These are phyloP conservation scores for Mesodorylaimus sp. DNA, from an alignment of 2,888 invertebrate species.

Conservation along the genomic window DNA sequence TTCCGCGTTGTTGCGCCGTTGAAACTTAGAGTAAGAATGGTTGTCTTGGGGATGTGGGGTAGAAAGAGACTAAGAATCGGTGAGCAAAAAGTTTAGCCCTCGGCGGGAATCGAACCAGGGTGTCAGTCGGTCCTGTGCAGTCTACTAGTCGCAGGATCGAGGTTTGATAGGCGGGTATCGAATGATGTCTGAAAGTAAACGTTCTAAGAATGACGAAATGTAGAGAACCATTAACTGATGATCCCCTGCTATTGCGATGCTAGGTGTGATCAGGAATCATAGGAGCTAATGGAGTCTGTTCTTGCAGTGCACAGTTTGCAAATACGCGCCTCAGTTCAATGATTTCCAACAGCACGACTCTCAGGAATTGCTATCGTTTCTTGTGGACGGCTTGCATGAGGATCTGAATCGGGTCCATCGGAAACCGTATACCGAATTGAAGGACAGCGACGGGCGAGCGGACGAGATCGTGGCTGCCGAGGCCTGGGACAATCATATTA, in stretches of 20 bases:
- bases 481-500: slow-evolving; percentile 65
- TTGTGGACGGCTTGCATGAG: slow-evolving; percentile 75
- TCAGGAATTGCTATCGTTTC: slow-evolving; percentile 73
- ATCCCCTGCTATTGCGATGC: neutral
- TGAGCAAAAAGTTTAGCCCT: too few relatives aligned
- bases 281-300: too few relatives aligned
- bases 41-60: too few relatives aligned
- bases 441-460: slow-evolving; percentile 55
- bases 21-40: slow-evolving; percentile 44
- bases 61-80: too few relatives aligned
- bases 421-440: slow-evolving; percentile 51
- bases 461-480: slow-evolving; percentile 46
- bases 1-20: slow-evolving; percentile 66
- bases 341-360: slow-evolving; percentile 85
- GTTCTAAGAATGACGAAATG: neutral
- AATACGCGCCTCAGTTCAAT: slow-evolving; percentile 63
- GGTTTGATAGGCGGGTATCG: neutral
- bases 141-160: too few relatives aligned
- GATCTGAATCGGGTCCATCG: slow-evolving; percentile 61
- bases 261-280: too few relatives aligned
- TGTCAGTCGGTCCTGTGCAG: too few relatives aligned
- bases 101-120: too few relatives aligned
- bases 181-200: neutral
- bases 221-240: neutral
- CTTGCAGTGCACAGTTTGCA: slow-evolving; percentile 55